A percentile compares a stretch with the other conserved stretches of the same genome.
Conservation (phyloP, 2,888 invertebrate genomes). For the Poecilobothrus nobilitatus region DNA sequence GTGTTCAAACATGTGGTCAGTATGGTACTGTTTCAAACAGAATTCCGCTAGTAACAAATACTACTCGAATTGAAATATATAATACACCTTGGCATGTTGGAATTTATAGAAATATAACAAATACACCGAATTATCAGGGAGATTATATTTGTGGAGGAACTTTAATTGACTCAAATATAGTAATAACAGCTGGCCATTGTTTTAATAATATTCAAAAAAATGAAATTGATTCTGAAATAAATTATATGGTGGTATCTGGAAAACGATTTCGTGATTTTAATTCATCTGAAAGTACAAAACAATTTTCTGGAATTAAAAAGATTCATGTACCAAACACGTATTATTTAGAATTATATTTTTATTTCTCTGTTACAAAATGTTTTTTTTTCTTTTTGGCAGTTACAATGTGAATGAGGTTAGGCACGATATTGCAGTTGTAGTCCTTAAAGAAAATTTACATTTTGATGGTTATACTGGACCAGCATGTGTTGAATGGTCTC, state of each 20-base stretch:
- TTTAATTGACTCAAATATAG: slow-evolving; percentile 28
- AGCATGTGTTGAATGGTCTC: slow-evolving; percentile 34
- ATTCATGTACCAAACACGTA: slow-evolving; percentile 19
- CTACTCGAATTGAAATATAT: slow-evolving; percentile 18
- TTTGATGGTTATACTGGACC: slow-evolving; percentile 35
- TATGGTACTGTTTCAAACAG: slow-evolving; percentile 5
- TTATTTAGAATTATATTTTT: neutral
- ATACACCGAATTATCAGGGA: slow-evolving; percentile 16
- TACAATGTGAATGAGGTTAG: too few species aligned
- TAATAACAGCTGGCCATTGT: slow-evolving; percentile 29
- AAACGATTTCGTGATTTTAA: slow-evolving; percentile 20
- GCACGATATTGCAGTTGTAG: slow-evolving; percentile 37
- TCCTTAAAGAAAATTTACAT: slow-evolving; percentile 29
- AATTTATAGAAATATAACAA: slow-evolving; percentile 22
- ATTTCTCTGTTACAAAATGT: too few species aligned
- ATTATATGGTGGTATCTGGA: slow-evolving; percentile 24
- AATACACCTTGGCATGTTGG: slow-evolving; percentile 34
- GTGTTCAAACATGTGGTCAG: slow-evolving; percentile 31
- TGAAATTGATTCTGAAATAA: neutral
- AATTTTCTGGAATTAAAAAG: slow-evolving; percentile 21
- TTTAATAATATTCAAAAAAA: slow-evolving; percentile 24
- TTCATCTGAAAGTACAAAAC: slow-evolving; percentile 18
- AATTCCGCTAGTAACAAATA: slow-evolving; percentile 20
- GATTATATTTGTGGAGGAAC: slow-evolving; percentile 28
- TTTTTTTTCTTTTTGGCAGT: too few species aligned